phyloP scores from a whole-genome alignment of 1,140 invertebrate species.

The Saccostrea echinata region DNA sequence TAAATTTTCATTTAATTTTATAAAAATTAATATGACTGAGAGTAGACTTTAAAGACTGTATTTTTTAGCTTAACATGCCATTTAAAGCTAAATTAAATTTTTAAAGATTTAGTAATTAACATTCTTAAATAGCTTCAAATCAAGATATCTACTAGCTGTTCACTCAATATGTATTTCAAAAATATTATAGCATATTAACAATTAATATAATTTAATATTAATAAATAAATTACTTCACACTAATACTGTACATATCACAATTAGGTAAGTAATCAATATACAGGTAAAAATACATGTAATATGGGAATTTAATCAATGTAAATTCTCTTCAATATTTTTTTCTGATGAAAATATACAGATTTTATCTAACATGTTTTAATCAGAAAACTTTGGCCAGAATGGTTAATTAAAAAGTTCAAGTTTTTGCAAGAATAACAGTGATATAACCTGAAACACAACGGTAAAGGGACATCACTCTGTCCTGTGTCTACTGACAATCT shows the following conservation, averaged over 20 bases:
- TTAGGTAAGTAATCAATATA: not conserved
- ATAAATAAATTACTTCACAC: slow-evolving; percentile 1
- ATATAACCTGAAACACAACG: not conserved
- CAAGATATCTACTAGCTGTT: too few species aligned
- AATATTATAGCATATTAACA: not conserved
- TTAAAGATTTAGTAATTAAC: too few species aligned
- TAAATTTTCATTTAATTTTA: too few species aligned
- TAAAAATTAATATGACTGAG: too few species aligned
- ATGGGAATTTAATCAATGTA: not conserved
- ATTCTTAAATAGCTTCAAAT: too few species aligned
- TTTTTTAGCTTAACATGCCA: too few species aligned
- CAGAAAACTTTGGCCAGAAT: too few species aligned
- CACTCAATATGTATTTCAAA: too few species aligned
- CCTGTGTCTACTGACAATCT: not conserved
- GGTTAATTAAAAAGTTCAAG: not conserved
- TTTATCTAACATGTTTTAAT: not conserved
- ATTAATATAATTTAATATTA: too few species aligned
- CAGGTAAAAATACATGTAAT: not conserved
- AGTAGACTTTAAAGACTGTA: too few species aligned
- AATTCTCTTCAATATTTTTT: not conserved
- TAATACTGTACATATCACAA: slow-evolving; percentile 11
- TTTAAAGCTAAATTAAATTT: too few species aligned
- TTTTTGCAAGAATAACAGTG: not conserved
- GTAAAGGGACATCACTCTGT: not conserved
- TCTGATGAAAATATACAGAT: not conserved